Evolutionary conservation across 2,113 vertebrate genomes (phyloP), one percentile per base, ranked within the genome.

Genomic region (Amblyopsis rosae): DNA sequence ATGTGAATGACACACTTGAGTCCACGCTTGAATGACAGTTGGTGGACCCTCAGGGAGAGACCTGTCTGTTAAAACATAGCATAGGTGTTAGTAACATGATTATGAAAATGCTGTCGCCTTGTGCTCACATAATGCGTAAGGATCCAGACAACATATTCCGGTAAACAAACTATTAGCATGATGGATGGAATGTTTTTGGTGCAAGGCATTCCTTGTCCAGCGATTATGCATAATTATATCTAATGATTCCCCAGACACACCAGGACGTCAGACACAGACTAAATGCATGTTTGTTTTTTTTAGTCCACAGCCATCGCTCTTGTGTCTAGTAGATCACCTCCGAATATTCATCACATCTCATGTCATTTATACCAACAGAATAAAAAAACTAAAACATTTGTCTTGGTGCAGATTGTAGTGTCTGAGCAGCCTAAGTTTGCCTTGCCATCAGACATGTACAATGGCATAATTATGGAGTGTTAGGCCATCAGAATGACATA

Each of bases 21-120:
- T 89, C 70, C 65, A 89, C 88, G 82, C 89, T 93, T 93, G 91
- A 92, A 90, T 93, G 93, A 89, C 90, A 92, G 87, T 72, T 79
- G 0, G 82, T 74, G 6, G 87, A 86, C 90, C 77, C 88, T 74
- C 79, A 80, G 68, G 91, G 82, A 87, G 75, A 68, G 67, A 90
- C 88, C 94, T 92, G 92, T 91, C 93, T 92, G 91, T 79, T 82
- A 87, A 89, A 87, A 90, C 69, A 33, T 54, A 65, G 67, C 51
- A 81, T 84, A 90, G 89, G 90, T 88, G 83, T 82, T 88, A 84
- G 88, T 92, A 90, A 86, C 90, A 87, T 91, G 90, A 78, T 89
- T 89, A 93, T 91, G 90, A 82, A 92, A 88, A 92, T 79, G 60
- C 6, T 68, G 76, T 80, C 81, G 90, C 89, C 92, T 90, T 81